Conservation (phyloP, 2,888 invertebrate genomes). For the Melieria crassipennis region DNA sequence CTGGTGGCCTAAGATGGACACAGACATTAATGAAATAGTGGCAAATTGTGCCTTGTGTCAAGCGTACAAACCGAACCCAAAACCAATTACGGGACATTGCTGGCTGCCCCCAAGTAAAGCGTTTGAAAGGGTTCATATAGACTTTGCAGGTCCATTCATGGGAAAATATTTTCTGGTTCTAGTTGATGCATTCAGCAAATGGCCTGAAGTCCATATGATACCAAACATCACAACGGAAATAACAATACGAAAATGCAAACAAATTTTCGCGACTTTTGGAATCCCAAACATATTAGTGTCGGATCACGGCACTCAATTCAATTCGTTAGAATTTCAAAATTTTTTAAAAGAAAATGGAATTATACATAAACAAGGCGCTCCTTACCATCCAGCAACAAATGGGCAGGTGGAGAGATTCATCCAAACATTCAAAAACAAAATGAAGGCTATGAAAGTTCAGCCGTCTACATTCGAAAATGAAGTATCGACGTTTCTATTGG, state of each 20-base stretch:
- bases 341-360: slow-evolving; percentile 38
- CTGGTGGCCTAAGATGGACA: slow-evolving; percentile 40
- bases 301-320: slow-evolving; percentile 41
- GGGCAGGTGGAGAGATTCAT: slow-evolving; percentile 9
- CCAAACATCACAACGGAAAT: slow-evolving; percentile 37
- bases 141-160: slow-evolving; percentile 17
- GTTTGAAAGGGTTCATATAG: slow-evolving; percentile 21
- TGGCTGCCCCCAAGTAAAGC: slow-evolving; percentile 13
- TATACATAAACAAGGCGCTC: slow-evolving; percentile 39
- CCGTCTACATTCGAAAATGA: not conserved
- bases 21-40: slow-evolving; percentile 23
- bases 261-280: slow-evolving; percentile 41
- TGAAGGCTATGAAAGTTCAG: not conserved
- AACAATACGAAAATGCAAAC: slow-evolving; percentile 27
- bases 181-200: slow-evolving; percentile 35
- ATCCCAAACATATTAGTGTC: slow-evolving; percentile 35
- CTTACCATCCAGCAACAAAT: slow-evolving; percentile 36
- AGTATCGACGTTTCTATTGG: not conserved
- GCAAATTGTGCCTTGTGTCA: slow-evolving; percentile 18
- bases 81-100: slow-evolving; percentile 1
- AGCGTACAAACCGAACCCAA: not conserved
- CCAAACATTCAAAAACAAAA: not conserved
- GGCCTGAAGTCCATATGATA: slow-evolving; percentile 44
- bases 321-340: slow-evolving; percentile 34
- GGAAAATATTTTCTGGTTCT: slow-evolving; percentile 23